phyloP scores from a whole-genome alignment of 2,113 vertebrate genomes.

The Terrapene triunguis region DNA sequence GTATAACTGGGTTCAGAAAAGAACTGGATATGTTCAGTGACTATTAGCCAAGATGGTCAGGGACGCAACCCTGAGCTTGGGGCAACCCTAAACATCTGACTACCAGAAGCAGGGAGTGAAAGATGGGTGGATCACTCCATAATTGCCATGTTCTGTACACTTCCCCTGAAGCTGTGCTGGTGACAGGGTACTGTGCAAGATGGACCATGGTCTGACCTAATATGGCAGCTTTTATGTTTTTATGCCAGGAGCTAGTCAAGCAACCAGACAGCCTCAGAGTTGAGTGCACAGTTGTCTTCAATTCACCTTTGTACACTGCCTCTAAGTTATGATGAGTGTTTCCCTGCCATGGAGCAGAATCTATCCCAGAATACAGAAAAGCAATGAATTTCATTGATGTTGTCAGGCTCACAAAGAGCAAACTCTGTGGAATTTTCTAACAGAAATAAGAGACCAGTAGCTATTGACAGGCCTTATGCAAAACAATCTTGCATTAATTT shows the following conservation, averaged over 20 bases:
- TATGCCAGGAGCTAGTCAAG: neutral
- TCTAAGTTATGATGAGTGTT: neutral
- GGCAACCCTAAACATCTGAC: too few relatives aligned
- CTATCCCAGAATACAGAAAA: neutral
- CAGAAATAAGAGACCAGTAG: slow-evolving; percentile 11
- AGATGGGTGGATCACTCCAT: too few relatives aligned
- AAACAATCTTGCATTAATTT: slow-evolving; percentile 10
- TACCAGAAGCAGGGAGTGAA: too few relatives aligned
- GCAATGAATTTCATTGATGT: neutral
- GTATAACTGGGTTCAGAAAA: too few relatives aligned
- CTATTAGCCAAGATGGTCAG: too few relatives aligned
- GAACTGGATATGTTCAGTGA: too few relatives aligned
- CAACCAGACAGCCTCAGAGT: neutral
- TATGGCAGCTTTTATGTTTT: too few relatives aligned
- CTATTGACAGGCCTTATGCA: neutral
- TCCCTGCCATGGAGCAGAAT: neutral
- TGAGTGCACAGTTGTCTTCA: neutral
- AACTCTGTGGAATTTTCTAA: neutral
- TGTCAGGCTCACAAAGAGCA: slow-evolving; percentile 5
- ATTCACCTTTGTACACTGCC: accelerated
- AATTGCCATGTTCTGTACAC: too few relatives aligned
- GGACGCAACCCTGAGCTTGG: too few relatives aligned
- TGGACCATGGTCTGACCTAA: too few relatives aligned
- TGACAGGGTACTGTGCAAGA: too few relatives aligned
- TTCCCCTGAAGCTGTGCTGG: too few relatives aligned